Base-by-base conservation (phyloP, 2,888 invertebrate species). In the Phorcus lineatus region DNA sequence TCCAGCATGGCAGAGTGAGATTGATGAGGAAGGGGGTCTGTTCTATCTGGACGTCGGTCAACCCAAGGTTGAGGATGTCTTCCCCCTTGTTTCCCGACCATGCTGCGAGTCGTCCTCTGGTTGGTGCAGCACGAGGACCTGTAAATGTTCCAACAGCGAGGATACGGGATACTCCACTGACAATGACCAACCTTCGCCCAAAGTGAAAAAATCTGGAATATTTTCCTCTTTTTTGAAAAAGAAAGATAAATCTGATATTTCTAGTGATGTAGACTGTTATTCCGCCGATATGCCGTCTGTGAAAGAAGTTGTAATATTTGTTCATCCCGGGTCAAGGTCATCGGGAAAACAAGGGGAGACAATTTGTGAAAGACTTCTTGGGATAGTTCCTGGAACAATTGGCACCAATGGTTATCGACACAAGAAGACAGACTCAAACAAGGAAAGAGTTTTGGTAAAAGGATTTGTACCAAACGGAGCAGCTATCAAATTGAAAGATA, bases 141-240 rank as follows among this genome's bases (percentile, higher is more conserved):
- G 74, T 52, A 57, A 52, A 47, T 80, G 80, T 54, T 80, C 80
- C 19, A 80, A 75, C 53, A 80, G 80, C 22, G 87, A 87, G 74
- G 87, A 87, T 78, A 86, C 86, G 13, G 87, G 87, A 0, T 87
- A 87, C 77, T 87, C 87, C 17, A 86, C 87, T 67, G 86, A 88
- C 83, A 82, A 85, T 53, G 86, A 88, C 22, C 52, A 74, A 47
- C 79, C 74, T 4, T 74, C 79, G 47, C 57, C 74, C 16, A 40
- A 74, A 67, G n/a, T 62, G 7, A 79, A 74, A 40, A 79, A 79
- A 22, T 31, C 57, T 17, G 40, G 47, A 16, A 54, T 55, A 16
- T 70, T 78, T 67, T 52, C 77, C 24, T 66, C 52, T 13, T 66
- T 78, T 40, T 17, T 78, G 47, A 78, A 78, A 28, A 55, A 62